A percentile compares a stretch with the other conserved stretches of the same genome.
These are phyloP conservation scores for Strigamia transsilvanica DNA, from an alignment of 2,888 invertebrate species.

Conservation along the genomic window DNA sequence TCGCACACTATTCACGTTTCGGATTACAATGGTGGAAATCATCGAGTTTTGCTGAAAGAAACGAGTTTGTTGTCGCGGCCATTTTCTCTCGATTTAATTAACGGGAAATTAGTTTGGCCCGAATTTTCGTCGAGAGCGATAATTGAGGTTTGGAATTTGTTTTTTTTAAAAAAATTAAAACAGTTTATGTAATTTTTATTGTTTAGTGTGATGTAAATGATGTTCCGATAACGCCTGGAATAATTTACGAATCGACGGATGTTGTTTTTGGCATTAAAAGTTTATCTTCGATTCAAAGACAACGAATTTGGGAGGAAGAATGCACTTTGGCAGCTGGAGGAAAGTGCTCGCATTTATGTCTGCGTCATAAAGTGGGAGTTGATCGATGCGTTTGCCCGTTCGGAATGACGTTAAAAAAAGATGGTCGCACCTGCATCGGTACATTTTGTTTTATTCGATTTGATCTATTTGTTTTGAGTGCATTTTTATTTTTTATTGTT, in stretches of 20 bases:
- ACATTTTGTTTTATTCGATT: background rate
- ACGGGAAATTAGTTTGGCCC: slow-evolving; percentile 21
- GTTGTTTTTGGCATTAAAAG: background rate
- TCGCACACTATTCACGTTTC: background rate
- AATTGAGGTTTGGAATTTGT: background rate
- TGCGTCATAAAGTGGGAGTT: slow-evolving; percentile 1
- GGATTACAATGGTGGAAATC: background rate
- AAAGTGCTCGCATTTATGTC: slow-evolving; percentile 20
- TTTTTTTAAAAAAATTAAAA: background rate
- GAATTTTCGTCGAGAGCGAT: background rate
- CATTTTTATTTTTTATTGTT: background rate
- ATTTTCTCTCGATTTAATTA: slow-evolving; percentile 1
- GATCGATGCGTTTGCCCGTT: background rate
- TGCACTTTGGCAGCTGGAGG: slow-evolving; percentile 4
- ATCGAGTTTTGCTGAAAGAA: background rate
- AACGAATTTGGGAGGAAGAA: slow-evolving; percentile 18
- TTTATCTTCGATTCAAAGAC: background rate
- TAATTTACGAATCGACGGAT: background rate
- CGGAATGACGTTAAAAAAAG: background rate
- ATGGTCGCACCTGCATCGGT: slow-evolving; percentile 3
- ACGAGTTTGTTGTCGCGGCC: background rate
- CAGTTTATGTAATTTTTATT: background rate
- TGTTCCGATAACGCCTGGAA: background rate
- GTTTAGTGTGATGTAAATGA: background rate
- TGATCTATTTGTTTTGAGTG: background rate